These are phyloP conservation scores for Himalopsyche japonica DNA, from an alignment of 2,888 invertebrate species.

Conservation along the genomic window DNA sequence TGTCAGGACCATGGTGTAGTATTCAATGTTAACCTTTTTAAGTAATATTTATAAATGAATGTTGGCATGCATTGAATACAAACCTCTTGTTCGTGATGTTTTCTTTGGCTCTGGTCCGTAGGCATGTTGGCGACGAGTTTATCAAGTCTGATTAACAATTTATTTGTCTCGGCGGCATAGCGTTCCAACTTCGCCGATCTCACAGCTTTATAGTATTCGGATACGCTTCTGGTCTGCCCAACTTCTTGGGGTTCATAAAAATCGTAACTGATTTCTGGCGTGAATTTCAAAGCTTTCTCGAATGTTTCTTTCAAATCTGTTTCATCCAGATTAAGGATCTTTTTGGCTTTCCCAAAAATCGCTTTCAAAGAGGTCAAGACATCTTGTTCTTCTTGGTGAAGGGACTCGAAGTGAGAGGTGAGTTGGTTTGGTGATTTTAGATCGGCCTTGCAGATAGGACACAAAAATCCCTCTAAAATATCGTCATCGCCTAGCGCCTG, in stretches of 20 bases:
- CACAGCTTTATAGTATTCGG: slow-evolving; percentile 75
- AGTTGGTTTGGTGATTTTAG: slow-evolving; percentile 81
- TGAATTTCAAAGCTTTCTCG: slow-evolving; percentile 58
- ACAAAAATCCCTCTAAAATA: slow-evolving; percentile 90
- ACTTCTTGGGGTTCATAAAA: slow-evolving; percentile 67
- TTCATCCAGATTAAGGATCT: slow-evolving; percentile 79
- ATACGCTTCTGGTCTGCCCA: slow-evolving; percentile 68
- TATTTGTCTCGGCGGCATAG: slow-evolving; percentile 93
- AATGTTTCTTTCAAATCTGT: slow-evolving; percentile 63
- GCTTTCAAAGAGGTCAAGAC: slow-evolving; percentile 79
- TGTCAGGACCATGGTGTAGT: no score
- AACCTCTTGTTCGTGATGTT: slow-evolving; percentile 72
- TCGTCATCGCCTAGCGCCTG: slow-evolving; percentile 50
- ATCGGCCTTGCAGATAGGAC: slow-evolving; percentile 93
- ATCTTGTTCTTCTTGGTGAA: slow-evolving; percentile 86
- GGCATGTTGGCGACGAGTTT: slow-evolving; percentile 85
- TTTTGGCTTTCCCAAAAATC: slow-evolving; percentile 88
- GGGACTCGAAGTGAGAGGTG: slow-evolving; percentile 85
- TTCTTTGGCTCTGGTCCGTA: slow-evolving; percentile 69
- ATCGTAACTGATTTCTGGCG: slow-evolving; percentile 44
- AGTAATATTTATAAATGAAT: not conserved
- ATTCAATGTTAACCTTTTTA: no score
- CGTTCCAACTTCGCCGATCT: slow-evolving; percentile 72
- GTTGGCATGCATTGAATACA: slow-evolving; percentile 29
- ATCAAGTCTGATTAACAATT: slow-evolving; percentile 89